A percentile compares a stretch with the other conserved stretches of the same genome.
phyloP scores from a whole-genome alignment of 2,113 vertebrate species.

The Microtus montanus region DNA sequence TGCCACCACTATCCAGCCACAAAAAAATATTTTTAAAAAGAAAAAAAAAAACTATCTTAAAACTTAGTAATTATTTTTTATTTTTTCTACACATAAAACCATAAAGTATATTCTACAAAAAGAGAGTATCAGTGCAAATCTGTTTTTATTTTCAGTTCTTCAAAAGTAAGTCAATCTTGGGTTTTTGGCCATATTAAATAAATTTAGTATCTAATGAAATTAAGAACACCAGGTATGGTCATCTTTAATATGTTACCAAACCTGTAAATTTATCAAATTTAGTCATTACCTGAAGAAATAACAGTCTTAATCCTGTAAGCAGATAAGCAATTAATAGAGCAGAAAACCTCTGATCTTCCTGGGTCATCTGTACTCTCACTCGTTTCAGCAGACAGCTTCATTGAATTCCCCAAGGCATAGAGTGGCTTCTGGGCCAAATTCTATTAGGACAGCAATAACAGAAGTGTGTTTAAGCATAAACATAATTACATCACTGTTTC shows the following conservation, averaged over 20 bases:
- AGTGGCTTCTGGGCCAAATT: constrained; percentile 89
- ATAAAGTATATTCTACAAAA: constrained; percentile 26
- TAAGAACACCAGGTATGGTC: constrained; percentile 50
- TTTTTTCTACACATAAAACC: constrained; percentile 50
- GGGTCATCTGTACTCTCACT: constrained; percentile 88
- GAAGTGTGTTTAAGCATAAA: constrained; percentile 15
- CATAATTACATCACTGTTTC: neutral
- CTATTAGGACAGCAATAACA: constrained; percentile 83
- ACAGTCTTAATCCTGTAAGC: constrained; percentile 94
- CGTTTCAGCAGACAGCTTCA: constrained; percentile 89
- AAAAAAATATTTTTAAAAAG: neutral
- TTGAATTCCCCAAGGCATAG: constrained; percentile 91
- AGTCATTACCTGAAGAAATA: constrained; percentile 90
- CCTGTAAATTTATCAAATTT: constrained; percentile 49
- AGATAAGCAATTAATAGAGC: constrained; percentile 94
- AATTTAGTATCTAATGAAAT: neutral
- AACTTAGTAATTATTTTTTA: neutral
- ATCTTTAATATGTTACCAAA: constrained; percentile 44
- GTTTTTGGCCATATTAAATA: constrained; percentile 45
- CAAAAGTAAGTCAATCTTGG: constrained; percentile 33
- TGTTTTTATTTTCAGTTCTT: neutral
- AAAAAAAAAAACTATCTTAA: neutral
- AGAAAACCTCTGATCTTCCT: constrained; percentile 93
- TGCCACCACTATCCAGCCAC: neutral
- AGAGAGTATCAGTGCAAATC: neutral